Evolutionary conservation across 2,797 vertebrate species (phyloP).

Genomic region (Notamacropus eugenii): DNA sequence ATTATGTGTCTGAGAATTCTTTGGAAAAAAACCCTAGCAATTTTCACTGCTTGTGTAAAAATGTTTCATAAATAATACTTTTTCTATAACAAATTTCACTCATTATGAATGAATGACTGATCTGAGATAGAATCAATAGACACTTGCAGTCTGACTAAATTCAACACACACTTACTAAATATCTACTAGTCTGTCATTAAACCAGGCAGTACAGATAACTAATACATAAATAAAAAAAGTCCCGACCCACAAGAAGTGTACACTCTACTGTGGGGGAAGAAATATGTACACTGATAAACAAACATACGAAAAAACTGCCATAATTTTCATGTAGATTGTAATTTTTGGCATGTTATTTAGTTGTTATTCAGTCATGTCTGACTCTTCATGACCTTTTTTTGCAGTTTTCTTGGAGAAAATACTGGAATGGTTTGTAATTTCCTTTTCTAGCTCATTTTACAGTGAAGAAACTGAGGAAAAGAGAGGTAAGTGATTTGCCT

Average conservation of each 20-base stretch:
- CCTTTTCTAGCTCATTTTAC: neutral
- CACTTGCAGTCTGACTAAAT: neutral
- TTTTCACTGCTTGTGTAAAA: conserved; percentile 29
- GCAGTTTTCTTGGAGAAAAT: neutral
- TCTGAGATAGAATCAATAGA: neutral
- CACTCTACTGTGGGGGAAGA: neutral
- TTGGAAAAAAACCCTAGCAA: conserved; percentile 7
- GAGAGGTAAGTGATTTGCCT: neutral
- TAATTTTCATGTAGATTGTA: neutral
- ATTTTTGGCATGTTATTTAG: neutral
- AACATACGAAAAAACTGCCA: neutral
- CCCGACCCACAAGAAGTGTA: neutral
- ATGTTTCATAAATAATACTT: conserved; percentile 14
- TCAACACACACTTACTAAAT: neutral
- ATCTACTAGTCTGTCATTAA: neutral
- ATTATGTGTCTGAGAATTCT: neutral
- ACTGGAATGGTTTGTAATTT: neutral
- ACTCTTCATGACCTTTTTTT: neutral
- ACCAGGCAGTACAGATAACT: neutral
- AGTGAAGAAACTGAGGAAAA: neutral
- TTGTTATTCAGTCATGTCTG: neutral
- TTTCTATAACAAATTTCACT: conserved; percentile 23
- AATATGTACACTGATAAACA: neutral
- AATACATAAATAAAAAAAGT: neutral
- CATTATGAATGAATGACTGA: conserved; percentile 2